Conservation (phyloP, 2,888 invertebrate species). For the Ptychoptera albimana region DNA sequence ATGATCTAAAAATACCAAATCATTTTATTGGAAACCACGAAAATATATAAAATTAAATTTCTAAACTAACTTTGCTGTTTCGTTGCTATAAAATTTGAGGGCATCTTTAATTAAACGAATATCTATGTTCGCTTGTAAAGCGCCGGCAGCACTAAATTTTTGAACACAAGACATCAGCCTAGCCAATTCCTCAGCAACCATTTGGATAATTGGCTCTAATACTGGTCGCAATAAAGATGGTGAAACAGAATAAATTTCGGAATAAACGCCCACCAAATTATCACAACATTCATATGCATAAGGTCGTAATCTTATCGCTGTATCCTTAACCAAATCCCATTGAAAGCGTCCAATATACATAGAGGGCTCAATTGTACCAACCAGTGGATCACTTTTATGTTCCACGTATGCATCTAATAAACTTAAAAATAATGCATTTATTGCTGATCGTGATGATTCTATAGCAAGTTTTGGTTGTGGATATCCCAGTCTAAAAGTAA, state of each 20-base stretch:
- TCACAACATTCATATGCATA: conserved; percentile 81
- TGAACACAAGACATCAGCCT: conserved; percentile 69
- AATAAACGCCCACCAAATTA: conserved; percentile 45
- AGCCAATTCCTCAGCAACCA: conserved; percentile 82
- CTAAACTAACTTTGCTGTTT: conserved; percentile 43
- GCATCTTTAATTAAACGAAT: conserved; percentile 50
- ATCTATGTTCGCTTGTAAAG: conserved; percentile 67
- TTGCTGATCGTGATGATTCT: conserved; percentile 47
- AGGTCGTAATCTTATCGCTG: conserved; percentile 62
- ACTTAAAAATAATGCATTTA: conserved; percentile 31
- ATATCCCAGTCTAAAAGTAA: conserved; percentile 44
- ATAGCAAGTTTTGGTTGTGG: conserved; percentile 56
- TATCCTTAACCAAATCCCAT: conserved; percentile 55
- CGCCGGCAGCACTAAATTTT: conserved; percentile 49
- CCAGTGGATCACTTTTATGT: conserved; percentile 82
- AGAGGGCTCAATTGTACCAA: conserved; percentile 90
- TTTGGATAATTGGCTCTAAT: conserved; percentile 67
- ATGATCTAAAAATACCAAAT: conserved; percentile 37
- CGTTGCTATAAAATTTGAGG: conserved; percentile 44
- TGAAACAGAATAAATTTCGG: conserved; percentile 42
- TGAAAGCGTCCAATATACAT: conserved; percentile 87
- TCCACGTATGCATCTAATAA: conserved; percentile 71
- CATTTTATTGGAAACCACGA: neutral
- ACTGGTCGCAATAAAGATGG: conserved; percentile 59
- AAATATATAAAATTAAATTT: neutral